Percentiles rank a stretch among this genome's conserved stretches.
Conservation (phyloP, 1,140 invertebrate genomes). For the Stenopsyche tienmushanensis region DNA sequence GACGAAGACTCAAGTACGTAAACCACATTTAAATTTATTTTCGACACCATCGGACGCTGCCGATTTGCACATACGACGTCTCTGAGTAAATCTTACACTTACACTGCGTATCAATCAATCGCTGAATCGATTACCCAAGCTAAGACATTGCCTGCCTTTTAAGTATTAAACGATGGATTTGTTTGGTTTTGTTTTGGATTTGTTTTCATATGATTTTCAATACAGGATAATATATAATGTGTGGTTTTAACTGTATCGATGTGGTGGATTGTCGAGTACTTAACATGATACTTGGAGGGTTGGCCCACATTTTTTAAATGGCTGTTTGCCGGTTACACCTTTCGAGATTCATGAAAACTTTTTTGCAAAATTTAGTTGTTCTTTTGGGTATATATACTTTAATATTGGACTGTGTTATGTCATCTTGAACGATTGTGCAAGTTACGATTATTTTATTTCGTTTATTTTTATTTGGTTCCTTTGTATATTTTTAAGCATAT, state of each 20-base stretch:
- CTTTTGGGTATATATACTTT: slow-evolving; percentile 7
- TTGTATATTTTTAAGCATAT: slow-evolving; percentile 9
- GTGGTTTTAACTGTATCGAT: slow-evolving; percentile 25
- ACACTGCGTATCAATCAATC: not conserved
- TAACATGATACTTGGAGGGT: slow-evolving; percentile 42
- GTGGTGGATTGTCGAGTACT: slow-evolving; percentile 33
- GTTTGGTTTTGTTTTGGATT: slow-evolving; percentile 5
- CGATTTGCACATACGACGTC: not conserved
- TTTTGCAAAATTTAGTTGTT: slow-evolving; percentile 22
- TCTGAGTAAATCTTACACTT: slow-evolving; percentile 16
- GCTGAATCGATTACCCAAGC: slow-evolving; percentile 42
- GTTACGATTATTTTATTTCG: slow-evolving; percentile 2
- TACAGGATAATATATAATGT: slow-evolving; percentile 6
- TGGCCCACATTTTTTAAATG: slow-evolving; percentile 3
- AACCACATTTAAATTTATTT: slow-evolving; percentile 22
- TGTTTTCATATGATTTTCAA: slow-evolving; percentile 1
- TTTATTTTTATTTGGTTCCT: no score
- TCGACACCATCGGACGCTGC: not conserved
- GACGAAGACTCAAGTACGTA: slow-evolving; percentile 26
- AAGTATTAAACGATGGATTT: slow-evolving; percentile 4
- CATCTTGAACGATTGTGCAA: slow-evolving; percentile 23
- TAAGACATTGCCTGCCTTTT: slow-evolving; percentile 42
- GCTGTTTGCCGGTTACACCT: slow-evolving; percentile 13
- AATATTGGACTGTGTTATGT: slow-evolving; percentile 14
- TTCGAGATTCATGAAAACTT: slow-evolving; percentile 29